Evolutionary conservation across 1,140 invertebrate species (phyloP).

Genomic region (Argopecten irradians): DNA sequence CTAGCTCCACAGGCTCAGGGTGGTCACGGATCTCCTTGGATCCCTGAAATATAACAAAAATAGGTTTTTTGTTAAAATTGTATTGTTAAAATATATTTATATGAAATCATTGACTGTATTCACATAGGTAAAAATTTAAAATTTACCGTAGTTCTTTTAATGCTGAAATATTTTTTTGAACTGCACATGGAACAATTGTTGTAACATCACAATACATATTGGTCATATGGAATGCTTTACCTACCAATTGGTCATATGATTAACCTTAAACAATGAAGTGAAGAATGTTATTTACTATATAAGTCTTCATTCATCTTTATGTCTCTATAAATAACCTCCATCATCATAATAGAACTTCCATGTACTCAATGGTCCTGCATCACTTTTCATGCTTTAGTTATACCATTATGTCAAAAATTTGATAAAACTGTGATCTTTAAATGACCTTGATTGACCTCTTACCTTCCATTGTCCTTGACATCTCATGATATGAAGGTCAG

Average conservation of each 20-base stretch:
- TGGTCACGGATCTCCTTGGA: constrained; percentile 57
- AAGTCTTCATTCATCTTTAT: neutral
- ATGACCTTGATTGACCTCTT: neutral
- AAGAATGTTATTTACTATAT: too few species aligned
- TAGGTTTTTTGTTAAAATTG: neutral
- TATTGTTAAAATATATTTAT: too few species aligned
- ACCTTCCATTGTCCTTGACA: constrained; percentile 73
- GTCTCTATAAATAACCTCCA: neutral
- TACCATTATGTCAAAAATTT: neutral
- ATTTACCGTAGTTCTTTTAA: neutral
- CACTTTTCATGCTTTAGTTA: neutral
- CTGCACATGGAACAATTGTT: too few species aligned
- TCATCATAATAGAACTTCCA: neutral
- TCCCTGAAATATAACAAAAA: constrained; percentile 62
- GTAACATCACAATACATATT: too few species aligned
- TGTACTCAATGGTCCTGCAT: neutral
- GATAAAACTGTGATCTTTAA: neutral
- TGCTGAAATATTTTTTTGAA: neutral
- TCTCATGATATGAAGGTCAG: constrained; percentile 55
- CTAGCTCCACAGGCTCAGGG: constrained; percentile 66
- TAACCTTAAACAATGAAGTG: too few species aligned
- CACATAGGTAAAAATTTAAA: neutral
- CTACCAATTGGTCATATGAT: too few species aligned
- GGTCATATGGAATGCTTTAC: too few species aligned
- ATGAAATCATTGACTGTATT: neutral